A percentile compares a stretch with the other conserved stretches of the same genome.
These are phyloP conservation scores for Pteronotus mesoamericanus DNA, from an alignment of 2,797 vertebrate genomes.

Conservation along the genomic window DNA sequence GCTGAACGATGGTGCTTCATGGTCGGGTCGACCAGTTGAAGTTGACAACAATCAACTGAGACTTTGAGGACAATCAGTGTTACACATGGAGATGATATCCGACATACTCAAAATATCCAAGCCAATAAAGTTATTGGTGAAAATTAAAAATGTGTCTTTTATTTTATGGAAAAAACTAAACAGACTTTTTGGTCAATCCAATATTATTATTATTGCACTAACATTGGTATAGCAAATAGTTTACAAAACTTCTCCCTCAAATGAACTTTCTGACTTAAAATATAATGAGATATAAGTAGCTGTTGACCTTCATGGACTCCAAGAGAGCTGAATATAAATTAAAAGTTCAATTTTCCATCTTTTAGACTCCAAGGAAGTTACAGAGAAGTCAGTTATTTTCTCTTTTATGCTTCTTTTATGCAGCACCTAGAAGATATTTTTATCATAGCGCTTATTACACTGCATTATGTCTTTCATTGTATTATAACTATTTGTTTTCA, in stretches of 20 bases:
- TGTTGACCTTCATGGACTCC: conserved; percentile 10
- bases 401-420: background rate
- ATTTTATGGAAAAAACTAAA: too few relatives aligned
- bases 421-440: background rate
- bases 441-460: background rate
- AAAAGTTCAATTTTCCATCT: background rate
- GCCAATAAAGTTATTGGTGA: too few relatives aligned
- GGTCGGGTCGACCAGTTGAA: too few relatives aligned
- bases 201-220: background rate
- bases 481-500: background rate
- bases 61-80: too few relatives aligned
- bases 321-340: background rate
- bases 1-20: too few relatives aligned
- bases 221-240: background rate
- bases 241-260: background rate
- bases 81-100: too few relatives aligned
- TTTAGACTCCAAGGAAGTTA: background rate
- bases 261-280: conserved; percentile 33
- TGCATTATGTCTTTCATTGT: background rate
- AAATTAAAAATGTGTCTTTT: too few relatives aligned
- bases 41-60: too few relatives aligned
- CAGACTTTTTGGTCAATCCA: too few relatives aligned
- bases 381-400: background rate
- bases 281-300: background rate
- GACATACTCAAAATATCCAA: too few relatives aligned